Percentiles rank a stretch among this genome's conserved stretches.
Evolutionary conservation across 2,888 invertebrate species (phyloP).

Genomic region (Calameuta pallipes): DNA sequence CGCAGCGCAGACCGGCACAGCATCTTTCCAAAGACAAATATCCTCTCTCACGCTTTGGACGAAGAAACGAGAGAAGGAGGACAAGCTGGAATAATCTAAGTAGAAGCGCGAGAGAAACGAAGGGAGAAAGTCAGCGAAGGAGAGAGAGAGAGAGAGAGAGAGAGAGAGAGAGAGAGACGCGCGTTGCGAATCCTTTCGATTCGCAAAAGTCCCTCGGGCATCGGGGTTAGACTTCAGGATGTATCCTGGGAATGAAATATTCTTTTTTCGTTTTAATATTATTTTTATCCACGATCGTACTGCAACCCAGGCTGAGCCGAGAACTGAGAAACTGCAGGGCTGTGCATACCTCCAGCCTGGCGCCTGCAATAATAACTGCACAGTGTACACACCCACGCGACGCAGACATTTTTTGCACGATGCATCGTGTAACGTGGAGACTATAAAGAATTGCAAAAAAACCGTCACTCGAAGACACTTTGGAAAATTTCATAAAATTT

Average conservation of each 20-base stretch:
- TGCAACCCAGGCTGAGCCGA: background rate
- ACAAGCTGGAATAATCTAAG: background rate
- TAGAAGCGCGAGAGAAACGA: background rate
- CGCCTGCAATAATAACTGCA: background rate
- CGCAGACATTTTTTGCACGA: background rate
- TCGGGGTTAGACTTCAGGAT: background rate
- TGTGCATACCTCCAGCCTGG: background rate
- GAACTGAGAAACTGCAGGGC: background rate
- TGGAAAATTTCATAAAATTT: background rate
- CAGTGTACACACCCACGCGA: background rate
- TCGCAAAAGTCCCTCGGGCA: background rate
- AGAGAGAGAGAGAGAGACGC: conserved; percentile 9
- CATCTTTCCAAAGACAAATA: background rate
- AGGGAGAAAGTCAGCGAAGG: background rate
- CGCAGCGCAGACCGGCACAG: background rate
- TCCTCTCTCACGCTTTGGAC: background rate
- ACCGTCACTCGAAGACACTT: background rate
- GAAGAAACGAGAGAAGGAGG: background rate
- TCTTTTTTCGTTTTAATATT: too few species aligned
- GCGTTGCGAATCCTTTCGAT: conserved; percentile 2
- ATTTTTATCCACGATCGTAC: too few species aligned
- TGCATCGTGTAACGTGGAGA: background rate
- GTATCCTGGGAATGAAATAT: background rate
- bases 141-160: background rate
- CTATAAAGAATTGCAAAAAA: background rate